These are phyloP conservation scores for Calephelis virginiensis DNA, from an alignment of 1,140 invertebrate genomes.

Conservation along the genomic window DNA sequence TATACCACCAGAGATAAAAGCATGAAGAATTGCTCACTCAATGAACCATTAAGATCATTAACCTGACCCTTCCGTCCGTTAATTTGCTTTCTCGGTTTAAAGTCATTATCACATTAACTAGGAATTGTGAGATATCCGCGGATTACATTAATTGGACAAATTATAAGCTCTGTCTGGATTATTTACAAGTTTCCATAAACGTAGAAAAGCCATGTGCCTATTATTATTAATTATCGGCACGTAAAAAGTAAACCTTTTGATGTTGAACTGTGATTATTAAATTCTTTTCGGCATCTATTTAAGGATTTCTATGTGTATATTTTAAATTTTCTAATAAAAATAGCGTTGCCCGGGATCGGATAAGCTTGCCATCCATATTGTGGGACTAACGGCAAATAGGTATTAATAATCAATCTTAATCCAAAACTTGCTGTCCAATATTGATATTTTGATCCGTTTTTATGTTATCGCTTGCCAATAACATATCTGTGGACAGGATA, in stretches of 20 bases:
- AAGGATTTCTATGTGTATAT: too few species aligned
- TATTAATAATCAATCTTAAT: too few species aligned
- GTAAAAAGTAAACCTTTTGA: not conserved
- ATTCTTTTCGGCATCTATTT: too few species aligned
- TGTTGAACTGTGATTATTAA: too few species aligned
- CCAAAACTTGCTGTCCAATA: too few species aligned
- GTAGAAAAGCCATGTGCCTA: not conserved
- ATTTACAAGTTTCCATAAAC: constrained; percentile 2
- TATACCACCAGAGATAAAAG: constrained; percentile 2
- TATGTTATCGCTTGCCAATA: too few species aligned
- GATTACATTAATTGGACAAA: constrained; percentile 9
- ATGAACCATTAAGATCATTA: constrained; percentile 31
- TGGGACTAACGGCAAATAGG: too few species aligned
- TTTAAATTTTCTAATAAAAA: too few species aligned
- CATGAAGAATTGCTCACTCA: constrained; percentile 26
- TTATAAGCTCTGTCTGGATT: constrained; percentile 3
- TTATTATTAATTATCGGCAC: not conserved
- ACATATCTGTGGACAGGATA: too few species aligned
- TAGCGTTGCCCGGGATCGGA: too few species aligned
- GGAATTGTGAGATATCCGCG: constrained; percentile 14
- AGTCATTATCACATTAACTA: constrained; percentile 14
- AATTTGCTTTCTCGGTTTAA: constrained; percentile 15
- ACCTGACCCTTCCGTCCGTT: constrained; percentile 27
- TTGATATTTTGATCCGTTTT: too few species aligned
- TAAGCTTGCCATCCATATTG: too few species aligned